Evolutionary conservation across 2,888 invertebrate species (phyloP), one percentile per base, ranked within the genome.

Genomic region (Acleris emargana): DNA sequence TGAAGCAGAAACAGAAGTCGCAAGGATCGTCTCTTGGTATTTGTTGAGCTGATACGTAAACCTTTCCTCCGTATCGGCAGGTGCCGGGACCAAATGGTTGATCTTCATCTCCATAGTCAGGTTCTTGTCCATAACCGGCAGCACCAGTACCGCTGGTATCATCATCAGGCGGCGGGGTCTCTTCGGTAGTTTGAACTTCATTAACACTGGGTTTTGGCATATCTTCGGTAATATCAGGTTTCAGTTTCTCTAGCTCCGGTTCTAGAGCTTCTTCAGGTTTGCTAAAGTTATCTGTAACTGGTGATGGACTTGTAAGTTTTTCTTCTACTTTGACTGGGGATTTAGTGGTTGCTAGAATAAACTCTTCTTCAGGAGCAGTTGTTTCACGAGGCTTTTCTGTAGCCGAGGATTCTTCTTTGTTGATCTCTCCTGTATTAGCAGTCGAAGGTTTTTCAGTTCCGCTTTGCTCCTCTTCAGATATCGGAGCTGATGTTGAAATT

Each of bases 1-100:
- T 95, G 94, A 98, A 98, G 93, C 98, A 98, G 95, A 98, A 98
- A 89, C 98, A 98, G 93, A 98, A 98, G 83, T 98, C 98, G 84
- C 98, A 98, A 25, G 98, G 97, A 91, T 98, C 97, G 76, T 97
- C 97, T 75, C 98, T 94, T 49, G 98, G 98, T 78, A 98, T 98
- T 91, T 98, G 98, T 89, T 98, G 98, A 1, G 98, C 98, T 2
- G 98, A 98, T 50, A 98, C 97, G 85, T 97, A 98, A 55, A 98
- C 95, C 89, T 97, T 97, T 76, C 98, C 97, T 66, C 97, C 97
- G 77, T 97, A 98, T 76, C 98, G 94, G 79, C 98, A 98, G 58
- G 97, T 98, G 73, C 97, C 97, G 17, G 97, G 97, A 42, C 97
- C 97, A 75, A 97, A 96, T 63, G 95, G 94, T 77, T 95, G 95